phyloP scores from a whole-genome alignment of 2,113 vertebrate genomes.

The Phalacrocorax carbo region DNA sequence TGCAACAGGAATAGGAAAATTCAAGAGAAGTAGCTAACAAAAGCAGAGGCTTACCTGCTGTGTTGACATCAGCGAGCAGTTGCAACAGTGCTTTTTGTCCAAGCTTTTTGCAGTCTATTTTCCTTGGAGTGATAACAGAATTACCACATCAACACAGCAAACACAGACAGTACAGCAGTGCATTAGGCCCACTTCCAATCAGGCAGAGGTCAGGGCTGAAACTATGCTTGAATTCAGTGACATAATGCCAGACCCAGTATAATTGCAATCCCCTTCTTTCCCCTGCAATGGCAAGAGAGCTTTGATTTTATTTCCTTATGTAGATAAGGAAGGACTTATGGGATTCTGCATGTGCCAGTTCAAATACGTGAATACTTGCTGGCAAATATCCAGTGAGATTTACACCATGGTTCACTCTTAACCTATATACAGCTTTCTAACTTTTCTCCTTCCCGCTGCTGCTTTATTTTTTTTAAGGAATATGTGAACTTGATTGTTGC shows the following conservation, averaged over 20 bases:
- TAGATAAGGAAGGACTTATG: neutral
- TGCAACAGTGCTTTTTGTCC: neutral
- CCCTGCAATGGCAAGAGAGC: neutral
- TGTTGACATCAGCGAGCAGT: neutral
- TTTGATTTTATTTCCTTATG: neutral
- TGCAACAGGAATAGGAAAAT: neutral
- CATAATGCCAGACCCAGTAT: rapidly evolving
- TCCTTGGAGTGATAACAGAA: neutral
- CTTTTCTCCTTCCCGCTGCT: neutral
- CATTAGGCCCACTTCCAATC: rapidly evolving
- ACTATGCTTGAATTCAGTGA: neutral
- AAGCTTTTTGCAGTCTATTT: neutral
- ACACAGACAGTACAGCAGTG: neutral
- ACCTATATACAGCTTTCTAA: neutral
- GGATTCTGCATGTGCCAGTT: neutral
- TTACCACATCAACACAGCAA: rapidly evolving
- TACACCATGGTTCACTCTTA: neutral
- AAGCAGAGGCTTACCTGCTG: neutral
- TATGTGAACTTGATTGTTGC: neutral
- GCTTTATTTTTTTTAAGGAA: neutral
- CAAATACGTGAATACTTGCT: neutral
- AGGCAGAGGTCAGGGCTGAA: neutral
- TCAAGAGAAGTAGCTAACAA: neutral
- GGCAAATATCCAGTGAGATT: neutral
- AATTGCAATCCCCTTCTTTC: neutral